Conservation (phyloP, 2,113 vertebrate species). For the Tragulus kanchil region DNA sequence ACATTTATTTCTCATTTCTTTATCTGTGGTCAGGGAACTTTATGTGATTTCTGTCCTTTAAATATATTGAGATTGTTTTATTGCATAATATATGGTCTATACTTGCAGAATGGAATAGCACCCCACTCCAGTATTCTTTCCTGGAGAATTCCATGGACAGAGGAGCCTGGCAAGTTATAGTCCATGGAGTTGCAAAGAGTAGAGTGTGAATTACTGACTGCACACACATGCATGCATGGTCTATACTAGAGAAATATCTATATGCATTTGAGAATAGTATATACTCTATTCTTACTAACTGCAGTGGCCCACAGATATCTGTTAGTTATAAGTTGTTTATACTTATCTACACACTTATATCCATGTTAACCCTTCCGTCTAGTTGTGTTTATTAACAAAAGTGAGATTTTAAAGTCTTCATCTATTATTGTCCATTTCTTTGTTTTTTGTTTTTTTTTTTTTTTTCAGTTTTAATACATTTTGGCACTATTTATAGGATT, state of each 20-base stretch:
- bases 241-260: not conserved
- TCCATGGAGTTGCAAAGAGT: not conserved
- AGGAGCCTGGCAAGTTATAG: not conserved
- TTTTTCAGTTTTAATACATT: not conserved
- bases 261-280: not conserved
- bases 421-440: not conserved
- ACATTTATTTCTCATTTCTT: not conserved
- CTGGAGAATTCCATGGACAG: not conserved
- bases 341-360: not conserved
- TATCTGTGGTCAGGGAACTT: not conserved
- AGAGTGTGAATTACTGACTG: not conserved
- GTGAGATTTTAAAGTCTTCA: not conserved
- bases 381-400: not conserved
- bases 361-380: not conserved
- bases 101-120: not conserved
- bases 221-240: not conserved
- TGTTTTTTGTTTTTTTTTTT: not conserved
- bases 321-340: not conserved
- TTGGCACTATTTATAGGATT: not conserved
- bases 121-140: not conserved
- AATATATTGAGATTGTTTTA: not conserved
- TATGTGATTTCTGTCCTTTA: not conserved
- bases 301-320: not conserved
- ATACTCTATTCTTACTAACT: not conserved
- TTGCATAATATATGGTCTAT: not conserved